Evolutionary conservation across 2,888 invertebrate species (phyloP), one percentile per base, ranked within the genome.

Genomic region (Yponomeuta cagnagella): DNA sequence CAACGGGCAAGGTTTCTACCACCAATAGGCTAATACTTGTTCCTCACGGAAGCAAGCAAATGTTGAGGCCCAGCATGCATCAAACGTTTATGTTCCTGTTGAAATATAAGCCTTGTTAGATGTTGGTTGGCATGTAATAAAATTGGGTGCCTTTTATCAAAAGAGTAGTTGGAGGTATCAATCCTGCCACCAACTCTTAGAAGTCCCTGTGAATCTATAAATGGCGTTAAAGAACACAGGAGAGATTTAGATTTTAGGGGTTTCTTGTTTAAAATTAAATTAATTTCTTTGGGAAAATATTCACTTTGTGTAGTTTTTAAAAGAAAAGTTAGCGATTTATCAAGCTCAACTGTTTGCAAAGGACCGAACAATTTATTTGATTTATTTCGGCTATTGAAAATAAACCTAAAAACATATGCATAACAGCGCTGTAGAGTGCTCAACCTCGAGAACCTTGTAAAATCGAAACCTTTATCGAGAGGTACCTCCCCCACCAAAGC

Each of bases 71-170:
- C 63, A 15, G 63, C 63, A 15, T 63, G n/a, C n/a, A n/a, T n/a
- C n/a, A n/a, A n/a, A n/a, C n/a, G n/a, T n/a, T n/a, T n/a, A n/a
- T n/a, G n/a, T 63, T 63, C 63, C 5, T 15, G 63, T 15, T 12
- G 12, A 63, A 63, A 63, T 63, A 63, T 10, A 63, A 63, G 63
- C 63, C 15, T 6, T 15, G 63, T 63, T 10, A 63, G 63, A 15
- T 63, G 5, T n/a, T 63, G 63, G 12, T 63, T 63, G 23, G 63
- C 6, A 63, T 23, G 4, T 63, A 63, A 23, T 63, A 63, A 63
- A n/a, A 63, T 63, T n/a, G 63, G 63, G 63, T 63, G 63, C 63
- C 23, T 63, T 23, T 63, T 63, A 23, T 63, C 63, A 63, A 63
- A 63, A 63, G 63, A 63, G 23, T 63, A 63, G 12, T 63, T 23